These are phyloP conservation scores for Lycaon pictus DNA, from an alignment of 2,113 vertebrate species.

Conservation along the genomic window DNA sequence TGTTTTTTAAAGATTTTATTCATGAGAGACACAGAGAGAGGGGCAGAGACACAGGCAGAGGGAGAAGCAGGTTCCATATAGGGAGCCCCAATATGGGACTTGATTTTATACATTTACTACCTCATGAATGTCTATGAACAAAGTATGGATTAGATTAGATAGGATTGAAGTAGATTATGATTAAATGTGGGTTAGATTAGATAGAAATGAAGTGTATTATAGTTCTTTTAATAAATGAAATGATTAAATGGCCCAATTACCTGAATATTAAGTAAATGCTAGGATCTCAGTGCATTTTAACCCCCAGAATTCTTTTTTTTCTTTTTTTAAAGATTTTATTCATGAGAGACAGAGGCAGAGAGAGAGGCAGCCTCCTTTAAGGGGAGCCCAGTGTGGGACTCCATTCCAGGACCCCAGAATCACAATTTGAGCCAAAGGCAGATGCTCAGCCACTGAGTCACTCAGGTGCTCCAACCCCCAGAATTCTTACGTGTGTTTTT, in stretches of 20 bases:
- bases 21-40: no score
- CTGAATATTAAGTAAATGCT: slow-evolving; percentile 44
- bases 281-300: not conserved
- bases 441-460: no score
- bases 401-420: no score
- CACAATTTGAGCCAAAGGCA: no score
- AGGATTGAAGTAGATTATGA: not conserved
- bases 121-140: slow-evolving; percentile 29
- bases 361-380: no score
- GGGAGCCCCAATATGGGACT: not conserved
- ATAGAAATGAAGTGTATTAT: not conserved
- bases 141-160: not conserved
- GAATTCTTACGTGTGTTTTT: slow-evolving; percentile 3
- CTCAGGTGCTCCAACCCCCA: no score
- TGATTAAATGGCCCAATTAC: not conserved
- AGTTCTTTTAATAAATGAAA: not conserved
- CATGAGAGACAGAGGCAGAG: no score
- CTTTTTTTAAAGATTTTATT: no score
- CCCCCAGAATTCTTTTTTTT: not conserved
- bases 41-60: no score
- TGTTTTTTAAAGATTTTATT: no score
- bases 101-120: slow-evolving; percentile 19
- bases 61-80: no score
- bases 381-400: no score
- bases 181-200: not conserved